Conservation (phyloP, 2,888 invertebrate species). For the Diarsia brunnea region DNA sequence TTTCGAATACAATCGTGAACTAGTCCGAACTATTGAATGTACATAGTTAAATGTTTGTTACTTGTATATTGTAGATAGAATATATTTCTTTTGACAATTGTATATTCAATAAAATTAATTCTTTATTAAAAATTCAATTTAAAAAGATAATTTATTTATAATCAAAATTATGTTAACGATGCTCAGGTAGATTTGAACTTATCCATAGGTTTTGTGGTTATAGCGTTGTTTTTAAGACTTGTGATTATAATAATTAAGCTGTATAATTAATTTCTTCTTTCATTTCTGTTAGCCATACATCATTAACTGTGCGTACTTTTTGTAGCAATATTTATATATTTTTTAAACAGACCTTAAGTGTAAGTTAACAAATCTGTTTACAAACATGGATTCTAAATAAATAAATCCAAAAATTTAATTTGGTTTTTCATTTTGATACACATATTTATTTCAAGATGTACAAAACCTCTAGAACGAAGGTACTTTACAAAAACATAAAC, state of each 20-base stretch:
- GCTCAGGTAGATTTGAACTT: constrained; percentile 83
- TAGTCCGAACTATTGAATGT: constrained; percentile 90
- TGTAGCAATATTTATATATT: constrained; percentile 90
- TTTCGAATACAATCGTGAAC: constrained; percentile 88
- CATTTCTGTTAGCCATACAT: constrained; percentile 81
- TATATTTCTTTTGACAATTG: constrained; percentile 89
- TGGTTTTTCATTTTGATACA: constrained; percentile 25
- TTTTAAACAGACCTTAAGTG: constrained; percentile 87
- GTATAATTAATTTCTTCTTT: constrained; percentile 77
- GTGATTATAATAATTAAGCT: constrained; percentile 82
- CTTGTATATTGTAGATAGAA: constrained; percentile 91
- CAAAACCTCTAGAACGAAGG: neutral
- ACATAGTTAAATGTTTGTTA: constrained; percentile 91
- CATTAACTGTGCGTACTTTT: constrained; percentile 83
- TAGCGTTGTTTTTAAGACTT: constrained; percentile 77
- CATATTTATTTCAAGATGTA: neutral
- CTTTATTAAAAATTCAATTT: constrained; percentile 85
- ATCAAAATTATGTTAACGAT: constrained; percentile 81
- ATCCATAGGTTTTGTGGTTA: constrained; percentile 75
- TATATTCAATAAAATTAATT: constrained; percentile 86
- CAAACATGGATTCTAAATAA: constrained; percentile 90
- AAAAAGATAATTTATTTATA: constrained; percentile 85
- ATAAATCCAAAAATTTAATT: constrained; percentile 83
- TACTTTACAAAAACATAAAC: no score
- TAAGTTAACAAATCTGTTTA: constrained; percentile 89